Percentiles rank a stretch among this genome's conserved stretches.
Conservation (phyloP, 2,888 invertebrate species). For the Formica aserva region DNA sequence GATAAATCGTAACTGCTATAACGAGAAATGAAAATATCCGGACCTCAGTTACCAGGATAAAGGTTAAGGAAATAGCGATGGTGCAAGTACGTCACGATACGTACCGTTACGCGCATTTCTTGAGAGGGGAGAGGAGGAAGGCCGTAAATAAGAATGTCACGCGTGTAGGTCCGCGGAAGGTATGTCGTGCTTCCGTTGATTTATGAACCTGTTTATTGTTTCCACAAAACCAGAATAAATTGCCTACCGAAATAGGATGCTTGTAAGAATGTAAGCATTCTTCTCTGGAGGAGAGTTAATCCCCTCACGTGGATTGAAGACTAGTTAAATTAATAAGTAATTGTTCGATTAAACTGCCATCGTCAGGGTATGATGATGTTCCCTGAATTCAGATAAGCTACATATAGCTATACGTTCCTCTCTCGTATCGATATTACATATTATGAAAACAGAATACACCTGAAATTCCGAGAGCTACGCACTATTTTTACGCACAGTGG, state of each 20-base stretch:
- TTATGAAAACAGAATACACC: slow-evolving; percentile 1
- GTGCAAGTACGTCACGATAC: slow-evolving; percentile 30
- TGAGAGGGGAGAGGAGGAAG: background rate
- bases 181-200: slow-evolving; percentile 35
- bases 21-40: background rate
- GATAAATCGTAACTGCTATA: background rate
- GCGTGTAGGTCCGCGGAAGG: slow-evolving; percentile 28
- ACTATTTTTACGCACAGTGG: slow-evolving; percentile 29
- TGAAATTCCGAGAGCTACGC: slow-evolving; percentile 20
- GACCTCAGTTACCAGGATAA: background rate
- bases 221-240: background rate
- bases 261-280: background rate
- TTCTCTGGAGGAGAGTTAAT: background rate
- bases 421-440: slow-evolving; percentile 7
- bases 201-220: slow-evolving; percentile 24
- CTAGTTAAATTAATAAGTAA: slow-evolving; percentile 11
- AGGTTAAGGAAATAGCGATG: slow-evolving; percentile 23
- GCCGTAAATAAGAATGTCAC: slow-evolving; percentile 42
- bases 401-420: slow-evolving; percentile 11
- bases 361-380: background rate
- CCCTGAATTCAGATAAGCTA: slow-evolving; percentile 5
- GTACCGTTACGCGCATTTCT: slow-evolving; percentile 45
- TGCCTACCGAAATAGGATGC: background rate
- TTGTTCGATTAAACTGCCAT: background rate
- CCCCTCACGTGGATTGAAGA: background rate